These are phyloP conservation scores for Notodonta dromedarius DNA, from an alignment of 2,888 invertebrate species.

Conservation along the genomic window DNA sequence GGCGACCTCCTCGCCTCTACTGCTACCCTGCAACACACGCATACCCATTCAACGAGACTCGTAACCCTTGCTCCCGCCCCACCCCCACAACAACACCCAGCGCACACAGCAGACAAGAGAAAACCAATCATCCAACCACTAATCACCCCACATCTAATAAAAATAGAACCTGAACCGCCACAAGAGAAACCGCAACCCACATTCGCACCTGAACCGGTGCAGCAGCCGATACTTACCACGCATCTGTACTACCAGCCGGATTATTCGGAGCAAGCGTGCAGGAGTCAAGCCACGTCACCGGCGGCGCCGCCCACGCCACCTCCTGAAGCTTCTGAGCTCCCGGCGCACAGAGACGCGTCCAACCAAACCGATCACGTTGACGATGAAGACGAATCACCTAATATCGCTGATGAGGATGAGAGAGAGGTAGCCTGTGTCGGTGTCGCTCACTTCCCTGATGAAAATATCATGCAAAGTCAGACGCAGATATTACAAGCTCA, in stretches of 20 bases:
- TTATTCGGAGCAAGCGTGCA: conserved; percentile 75
- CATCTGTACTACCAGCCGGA: conserved; percentile 85
- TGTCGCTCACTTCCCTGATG: conserved; percentile 76
- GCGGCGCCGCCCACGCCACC: conserved; percentile 82
- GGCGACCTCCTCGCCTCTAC: conserved; percentile 86
- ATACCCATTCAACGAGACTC: conserved; percentile 87
- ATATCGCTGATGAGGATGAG: conserved; percentile 76
- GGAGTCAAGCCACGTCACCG: conserved; percentile 85
- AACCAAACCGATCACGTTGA: conserved; percentile 92
- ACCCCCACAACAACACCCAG: conserved; percentile 65
- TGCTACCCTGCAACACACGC: conserved; percentile 87
- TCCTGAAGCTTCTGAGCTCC: conserved; percentile 82
- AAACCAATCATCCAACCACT: conserved; percentile 80
- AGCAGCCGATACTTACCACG: conserved; percentile 80
- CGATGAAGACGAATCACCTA: conserved; percentile 86
- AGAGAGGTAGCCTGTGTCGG: conserved; percentile 76
- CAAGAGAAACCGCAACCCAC: conserved; percentile 73
- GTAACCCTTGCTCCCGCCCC: conserved; percentile 87
- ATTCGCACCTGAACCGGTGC: conserved; percentile 77
- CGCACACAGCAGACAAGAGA: conserved; percentile 65
- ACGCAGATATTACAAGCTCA: conserved; percentile 46
- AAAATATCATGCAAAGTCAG: conserved; percentile 50
- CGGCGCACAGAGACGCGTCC: conserved; percentile 90
- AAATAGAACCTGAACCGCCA: conserved; percentile 88
- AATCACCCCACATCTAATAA: conserved; percentile 84